Base-by-base conservation (phyloP, 2,888 invertebrate species). In the Gibbula magus region DNA sequence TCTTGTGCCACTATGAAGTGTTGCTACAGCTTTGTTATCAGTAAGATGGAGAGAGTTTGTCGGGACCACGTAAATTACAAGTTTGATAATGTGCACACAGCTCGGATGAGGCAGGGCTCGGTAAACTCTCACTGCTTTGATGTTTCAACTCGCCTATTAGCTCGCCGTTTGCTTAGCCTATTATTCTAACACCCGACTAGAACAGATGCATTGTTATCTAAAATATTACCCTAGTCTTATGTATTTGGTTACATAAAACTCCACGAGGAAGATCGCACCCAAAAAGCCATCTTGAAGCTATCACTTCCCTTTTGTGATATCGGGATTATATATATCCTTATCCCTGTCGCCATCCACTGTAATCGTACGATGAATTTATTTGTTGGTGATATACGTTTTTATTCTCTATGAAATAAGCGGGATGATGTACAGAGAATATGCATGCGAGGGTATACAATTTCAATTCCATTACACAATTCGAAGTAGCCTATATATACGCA, bases 131-230 rank as follows among this genome's bases (percentile, higher is more conserved):
- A 45, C 45, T 45, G 7, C 77, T 77, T 77, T 77, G 61, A 77
- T 66, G 61, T 77, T 45, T 52, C 61, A 25, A 45, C 66, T 61
- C 25, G 77, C 77, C 77, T 77, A 61, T 77, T 77, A 77, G 66
- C 77, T 66, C 39, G 39, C 2, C 56, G 77, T 77, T 77, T 77
- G 66, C 45, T 20, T 29, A 66, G 61, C 61, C 20, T 77, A 77
- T 77, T 77, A 77, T 70, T 70, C 35, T 70, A 18, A 35, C 70
- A 70, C 70, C 39, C 70, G 20, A 18, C 16, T 70, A 39, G 29
- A 70, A 35, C 35, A 61, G 39, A 32, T 70, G 70, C 20, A 70
- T 70, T 70, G 70, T 70, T 70, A 70, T 70, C 70, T 70, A 70
- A 39, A 70, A 70, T 70, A 70, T 70, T 35, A 70, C 70, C 2